Evolutionary conservation across 1,140 invertebrate genomes (phyloP).

Genomic region (Zaprionus taronus): DNA sequence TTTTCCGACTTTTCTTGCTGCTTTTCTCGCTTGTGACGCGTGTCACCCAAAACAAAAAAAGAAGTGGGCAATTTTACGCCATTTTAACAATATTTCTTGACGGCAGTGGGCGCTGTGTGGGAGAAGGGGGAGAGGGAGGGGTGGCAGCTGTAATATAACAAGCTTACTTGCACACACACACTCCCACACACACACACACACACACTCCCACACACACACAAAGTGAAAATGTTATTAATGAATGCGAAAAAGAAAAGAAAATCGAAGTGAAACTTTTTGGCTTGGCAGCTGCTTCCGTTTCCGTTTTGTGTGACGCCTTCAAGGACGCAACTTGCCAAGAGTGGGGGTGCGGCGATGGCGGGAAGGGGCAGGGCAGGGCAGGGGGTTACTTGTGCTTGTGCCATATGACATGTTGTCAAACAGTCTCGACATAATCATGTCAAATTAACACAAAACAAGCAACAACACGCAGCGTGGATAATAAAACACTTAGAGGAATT

Average conservation of each 20-base stretch:
- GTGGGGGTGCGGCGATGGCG: neutral
- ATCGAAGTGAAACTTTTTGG: constrained; percentile 32
- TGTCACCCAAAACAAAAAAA: constrained; percentile 35
- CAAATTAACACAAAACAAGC: constrained; percentile 73
- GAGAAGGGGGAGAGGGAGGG: no score
- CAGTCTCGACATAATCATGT: constrained; percentile 81
- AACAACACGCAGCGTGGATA: constrained; percentile 44
- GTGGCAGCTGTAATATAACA: constrained; percentile 8
- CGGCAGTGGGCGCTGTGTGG: neutral
- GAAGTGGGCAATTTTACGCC: constrained; percentile 79
- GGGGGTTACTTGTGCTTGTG: constrained; percentile 9
- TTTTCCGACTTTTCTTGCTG: neutral
- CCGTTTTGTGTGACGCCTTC: constrained; percentile 19
- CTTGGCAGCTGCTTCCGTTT: constrained; percentile 66
- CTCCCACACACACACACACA: neutral
- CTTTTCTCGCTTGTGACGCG: constrained; percentile 16
- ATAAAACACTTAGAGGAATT: constrained; percentile 76
- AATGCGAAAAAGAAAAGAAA: constrained; percentile 47
- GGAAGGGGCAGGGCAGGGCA: neutral
- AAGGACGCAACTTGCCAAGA: constrained; percentile 29
- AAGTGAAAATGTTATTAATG: constrained; percentile 74
- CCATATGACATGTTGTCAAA: constrained; percentile 79
- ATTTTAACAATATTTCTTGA: constrained; percentile 77
- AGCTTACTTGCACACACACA: constrained; percentile 20
- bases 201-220: neutral